These are phyloP conservation scores for Osedax frankpressi DNA, from an alignment of 2,888 invertebrate species.

Conservation along the genomic window DNA sequence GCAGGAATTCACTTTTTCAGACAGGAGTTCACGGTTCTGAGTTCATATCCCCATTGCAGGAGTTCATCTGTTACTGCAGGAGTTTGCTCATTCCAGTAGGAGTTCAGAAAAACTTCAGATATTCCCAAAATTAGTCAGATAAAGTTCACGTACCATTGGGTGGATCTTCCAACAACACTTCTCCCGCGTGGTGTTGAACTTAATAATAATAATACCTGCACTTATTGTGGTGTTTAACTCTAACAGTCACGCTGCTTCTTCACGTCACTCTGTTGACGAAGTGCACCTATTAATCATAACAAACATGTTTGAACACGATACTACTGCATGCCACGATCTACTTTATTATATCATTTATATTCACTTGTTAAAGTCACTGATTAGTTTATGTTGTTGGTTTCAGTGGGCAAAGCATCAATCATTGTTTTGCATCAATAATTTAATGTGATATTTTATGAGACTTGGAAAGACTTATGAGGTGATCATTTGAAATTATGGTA, in stretches of 20 bases:
- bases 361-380: neutral
- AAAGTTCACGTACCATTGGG: neutral
- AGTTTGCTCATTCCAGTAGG: neutral
- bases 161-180: neutral
- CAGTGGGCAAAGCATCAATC: neutral
- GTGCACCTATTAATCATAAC: slow-evolving; percentile 5
- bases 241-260: neutral
- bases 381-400: slow-evolving; percentile 3
- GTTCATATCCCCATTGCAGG: neutral
- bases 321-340: slow-evolving; percentile 6
- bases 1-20: neutral
- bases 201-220: neutral
- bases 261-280: neutral
- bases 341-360: slow-evolving; percentile 4
- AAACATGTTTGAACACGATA: slow-evolving; percentile 1
- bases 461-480: neutral
- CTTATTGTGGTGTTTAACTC: neutral
- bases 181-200: neutral
- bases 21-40: neutral
- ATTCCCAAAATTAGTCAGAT: neutral
- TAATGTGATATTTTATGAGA: too few species aligned
- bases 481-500: neutral
- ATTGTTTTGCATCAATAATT: neutral
- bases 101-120: too few species aligned
- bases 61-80: neutral